Base-by-base conservation (phyloP, 2,888 invertebrate genomes). In the Dusona sp. region DNA sequence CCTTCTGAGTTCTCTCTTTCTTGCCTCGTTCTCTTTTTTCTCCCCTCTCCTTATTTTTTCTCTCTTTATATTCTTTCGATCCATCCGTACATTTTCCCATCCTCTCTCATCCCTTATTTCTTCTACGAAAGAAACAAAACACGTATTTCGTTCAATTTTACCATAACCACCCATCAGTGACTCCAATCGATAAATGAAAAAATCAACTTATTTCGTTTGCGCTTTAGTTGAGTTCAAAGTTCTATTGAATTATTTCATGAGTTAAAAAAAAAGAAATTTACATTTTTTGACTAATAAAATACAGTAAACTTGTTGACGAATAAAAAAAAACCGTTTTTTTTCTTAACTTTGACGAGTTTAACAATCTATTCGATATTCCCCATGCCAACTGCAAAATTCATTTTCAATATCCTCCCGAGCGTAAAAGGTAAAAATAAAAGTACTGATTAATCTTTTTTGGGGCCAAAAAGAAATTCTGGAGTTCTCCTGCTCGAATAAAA, bases 61-160 rank as follows among this genome's bases (percentile, higher is more conserved):
- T 25, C 65, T 67, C 33, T 82, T 45, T 38, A n/a, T n/a, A n/a
- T 54, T 16, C 42, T 65, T 22, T 25, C 74, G 6, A 61, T 61
- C 61, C 29, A 29, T 29, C 7, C 29, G 61, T 16, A 61, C 61
- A 22, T 61, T 61, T 61, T 61, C 29, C 6, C 29, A 2, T 7
- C 61, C 42, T 42, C 11, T 42, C 42, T 29, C 61, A 61, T 29
- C 61, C 61, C 61, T 61, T 61, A 61, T 61, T 61, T 61, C 6
- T 29, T 29, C 29, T 16, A 29, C 61, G 61, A 29, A 16, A 29
- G 29, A 29, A 16, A 29, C 61, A 16, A n/a, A n/a, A 61, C 29
- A n/a, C 29, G 29, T 16, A 29, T 29, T 61, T 4, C 4, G 2
- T 29, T 61, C 61, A 29, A 29, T 29, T 61, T 29, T 29, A 61